These are phyloP conservation scores for Apostichopus parvimensis DNA, from an alignment of 35 echinoderm and acorn worm genomes.

Conservation along the genomic window DNA sequence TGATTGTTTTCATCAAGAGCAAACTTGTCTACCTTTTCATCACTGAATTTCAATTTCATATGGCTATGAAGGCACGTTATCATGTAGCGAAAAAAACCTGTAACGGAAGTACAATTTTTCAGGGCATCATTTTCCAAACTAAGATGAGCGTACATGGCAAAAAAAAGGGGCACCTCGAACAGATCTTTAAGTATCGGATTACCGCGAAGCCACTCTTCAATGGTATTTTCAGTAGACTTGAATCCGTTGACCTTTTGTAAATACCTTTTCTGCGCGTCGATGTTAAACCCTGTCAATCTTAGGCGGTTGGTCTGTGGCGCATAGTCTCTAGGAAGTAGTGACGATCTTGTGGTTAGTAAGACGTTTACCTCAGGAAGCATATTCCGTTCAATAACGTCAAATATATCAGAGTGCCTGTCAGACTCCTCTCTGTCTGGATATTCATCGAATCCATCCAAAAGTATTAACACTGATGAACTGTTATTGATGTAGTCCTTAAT, in stretches of 20 bases:
- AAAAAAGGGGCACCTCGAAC: not conserved
- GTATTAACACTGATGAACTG: not conserved
- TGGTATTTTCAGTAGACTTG: not conserved
- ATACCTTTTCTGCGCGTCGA: not conserved
- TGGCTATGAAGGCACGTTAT: not conserved
- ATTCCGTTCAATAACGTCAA: not conserved
- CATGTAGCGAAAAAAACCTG: not conserved
- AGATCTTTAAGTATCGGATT: not conserved
- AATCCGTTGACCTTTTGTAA: not conserved
- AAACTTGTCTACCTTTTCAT: not conserved
- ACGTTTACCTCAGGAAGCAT: not conserved
- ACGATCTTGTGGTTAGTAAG: constrained; percentile 9
- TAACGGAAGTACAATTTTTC: not conserved
- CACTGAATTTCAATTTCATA: not conserved
- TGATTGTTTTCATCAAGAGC: not conserved
- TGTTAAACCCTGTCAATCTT: constrained; percentile 2
- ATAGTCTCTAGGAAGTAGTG: not conserved
- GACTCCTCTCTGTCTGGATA: not conserved
- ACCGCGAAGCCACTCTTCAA: not conserved
- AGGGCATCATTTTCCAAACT: not conserved
- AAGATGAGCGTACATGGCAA: not conserved
- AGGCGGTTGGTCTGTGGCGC: not conserved
- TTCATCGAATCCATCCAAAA: constrained; percentile 26
- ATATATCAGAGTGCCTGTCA: not conserved
- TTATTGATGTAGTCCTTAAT: not conserved